Conservation (phyloP, 2,888 invertebrate species). For the Scaptomyza polygonia region DNA sequence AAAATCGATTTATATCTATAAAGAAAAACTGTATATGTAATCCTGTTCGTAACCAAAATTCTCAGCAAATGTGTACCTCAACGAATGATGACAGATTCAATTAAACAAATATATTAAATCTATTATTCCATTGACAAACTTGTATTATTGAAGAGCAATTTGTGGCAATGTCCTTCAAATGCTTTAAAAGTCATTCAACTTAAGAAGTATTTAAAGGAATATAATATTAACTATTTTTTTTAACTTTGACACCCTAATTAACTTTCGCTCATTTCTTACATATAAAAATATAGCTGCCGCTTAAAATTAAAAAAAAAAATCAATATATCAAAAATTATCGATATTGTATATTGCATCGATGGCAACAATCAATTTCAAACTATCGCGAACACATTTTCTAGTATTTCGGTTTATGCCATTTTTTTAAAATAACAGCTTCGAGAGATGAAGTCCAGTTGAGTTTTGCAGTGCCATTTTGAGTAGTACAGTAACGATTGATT, state of each 20-base stretch:
- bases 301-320: too few relatives aligned
- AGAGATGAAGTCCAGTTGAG: conserved; percentile 21
- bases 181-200: neutral
- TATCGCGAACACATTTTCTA: conserved; percentile 2
- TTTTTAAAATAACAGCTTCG: conserved; percentile 35
- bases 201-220: too few relatives aligned
- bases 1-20: conserved; percentile 8
- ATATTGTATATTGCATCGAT: neutral
- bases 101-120: conserved; percentile 51
- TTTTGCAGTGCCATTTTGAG: conserved; percentile 50
- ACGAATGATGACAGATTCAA: conserved; percentile 37
- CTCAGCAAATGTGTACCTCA: conserved; percentile 61
- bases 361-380: neutral
- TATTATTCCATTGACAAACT: conserved; percentile 10
- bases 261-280: too few relatives aligned
- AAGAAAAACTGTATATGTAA: conserved; percentile 28
- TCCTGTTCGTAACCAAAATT: conserved; percentile 57
- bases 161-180: neutral
- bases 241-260: too few relatives aligned
- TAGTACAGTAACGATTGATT: conserved; percentile 41
- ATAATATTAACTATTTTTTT: too few relatives aligned
- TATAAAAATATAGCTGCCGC: too few relatives aligned
- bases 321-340: neutral
- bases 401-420: conserved; percentile 13
- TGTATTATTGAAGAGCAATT: neutral